These are phyloP conservation scores for Beroe forskalii DNA, from an alignment of 37 sponge, comb jelly and placozoan species.

Conservation along the genomic window DNA sequence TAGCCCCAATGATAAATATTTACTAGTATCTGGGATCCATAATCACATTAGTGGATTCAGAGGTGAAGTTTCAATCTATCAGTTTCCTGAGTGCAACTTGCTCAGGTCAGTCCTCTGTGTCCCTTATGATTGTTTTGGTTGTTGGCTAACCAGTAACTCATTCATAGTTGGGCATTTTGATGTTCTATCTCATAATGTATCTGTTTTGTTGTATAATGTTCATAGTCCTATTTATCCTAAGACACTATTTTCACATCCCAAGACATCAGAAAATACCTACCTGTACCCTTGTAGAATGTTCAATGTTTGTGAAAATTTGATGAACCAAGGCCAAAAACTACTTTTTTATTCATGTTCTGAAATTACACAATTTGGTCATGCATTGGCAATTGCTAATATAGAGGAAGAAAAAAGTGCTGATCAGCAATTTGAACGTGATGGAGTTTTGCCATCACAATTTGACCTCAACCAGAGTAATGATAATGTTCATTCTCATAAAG, in stretches of 20 bases:
- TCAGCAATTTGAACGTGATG: constrained; percentile 38
- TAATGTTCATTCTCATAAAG: not conserved
- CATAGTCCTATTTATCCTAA: not conserved
- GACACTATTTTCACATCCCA: not conserved
- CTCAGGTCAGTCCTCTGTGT: not conserved
- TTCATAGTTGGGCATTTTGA: constrained; percentile 45
- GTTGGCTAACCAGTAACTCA: not conserved
- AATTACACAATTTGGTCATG: not conserved
- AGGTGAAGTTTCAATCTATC: not conserved
- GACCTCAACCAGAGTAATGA: not conserved
- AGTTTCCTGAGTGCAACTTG: not conserved
- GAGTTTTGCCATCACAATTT: not conserved
- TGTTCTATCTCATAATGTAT: not conserved
- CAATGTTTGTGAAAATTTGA: not conserved
- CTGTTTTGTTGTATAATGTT: not conserved
- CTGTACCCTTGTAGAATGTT: not conserved
- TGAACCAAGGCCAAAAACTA: not conserved
- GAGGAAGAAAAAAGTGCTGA: not conserved
- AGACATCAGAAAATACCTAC: not conserved
- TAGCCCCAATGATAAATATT: not conserved
- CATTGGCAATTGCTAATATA: constrained; percentile 9
- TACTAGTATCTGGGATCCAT: constrained; percentile 1
- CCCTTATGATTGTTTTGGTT: constrained; percentile 46
- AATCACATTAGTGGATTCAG: not conserved
- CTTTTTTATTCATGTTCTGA: constrained; percentile 19